Conservation (phyloP, 2,888 invertebrate species). For the Pristionchus japonicus region DNA sequence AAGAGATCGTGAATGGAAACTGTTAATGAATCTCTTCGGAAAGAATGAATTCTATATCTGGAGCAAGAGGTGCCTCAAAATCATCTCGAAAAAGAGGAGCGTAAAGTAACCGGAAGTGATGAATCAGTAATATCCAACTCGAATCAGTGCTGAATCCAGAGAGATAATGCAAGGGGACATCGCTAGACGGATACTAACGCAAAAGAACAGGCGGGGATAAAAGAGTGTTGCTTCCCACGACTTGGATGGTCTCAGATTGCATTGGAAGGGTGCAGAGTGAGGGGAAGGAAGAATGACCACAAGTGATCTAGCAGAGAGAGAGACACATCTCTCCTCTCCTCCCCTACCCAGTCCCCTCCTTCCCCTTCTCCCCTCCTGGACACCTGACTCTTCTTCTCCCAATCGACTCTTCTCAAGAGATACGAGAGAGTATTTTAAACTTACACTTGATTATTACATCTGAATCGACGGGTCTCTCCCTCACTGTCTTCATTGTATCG, state of each 20-base stretch:
- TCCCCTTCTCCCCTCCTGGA: not conserved
- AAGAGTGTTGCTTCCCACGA: not conserved
- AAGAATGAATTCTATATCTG: no score
- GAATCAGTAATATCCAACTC: not conserved
- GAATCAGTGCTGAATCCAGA: not conserved
- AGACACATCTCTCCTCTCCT: not conserved
- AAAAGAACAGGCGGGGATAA: not conserved
- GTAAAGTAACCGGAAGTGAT: not conserved
- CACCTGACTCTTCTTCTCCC: conserved; percentile 43
- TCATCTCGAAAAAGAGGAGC: not conserved
- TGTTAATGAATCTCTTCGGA: no score
- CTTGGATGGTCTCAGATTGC: conserved; percentile 24
- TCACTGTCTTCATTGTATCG: not conserved
- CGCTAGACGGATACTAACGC: not conserved
- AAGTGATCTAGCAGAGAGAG: conserved; percentile 22
- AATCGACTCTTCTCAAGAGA: conserved; percentile 13
- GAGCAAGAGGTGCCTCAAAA: not conserved
- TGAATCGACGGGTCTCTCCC: not conserved
- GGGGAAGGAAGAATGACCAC: conserved; percentile 16
- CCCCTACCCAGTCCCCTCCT: not conserved
- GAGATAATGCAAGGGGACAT: not conserved
- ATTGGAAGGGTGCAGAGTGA: conserved; percentile 36
- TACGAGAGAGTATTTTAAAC: conserved; percentile 44
- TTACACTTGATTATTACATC: conserved; percentile 48
- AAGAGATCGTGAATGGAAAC: no score